These are phyloP conservation scores for Argyra leucocephala DNA, from an alignment of 2,888 invertebrate species.

Conservation along the genomic window DNA sequence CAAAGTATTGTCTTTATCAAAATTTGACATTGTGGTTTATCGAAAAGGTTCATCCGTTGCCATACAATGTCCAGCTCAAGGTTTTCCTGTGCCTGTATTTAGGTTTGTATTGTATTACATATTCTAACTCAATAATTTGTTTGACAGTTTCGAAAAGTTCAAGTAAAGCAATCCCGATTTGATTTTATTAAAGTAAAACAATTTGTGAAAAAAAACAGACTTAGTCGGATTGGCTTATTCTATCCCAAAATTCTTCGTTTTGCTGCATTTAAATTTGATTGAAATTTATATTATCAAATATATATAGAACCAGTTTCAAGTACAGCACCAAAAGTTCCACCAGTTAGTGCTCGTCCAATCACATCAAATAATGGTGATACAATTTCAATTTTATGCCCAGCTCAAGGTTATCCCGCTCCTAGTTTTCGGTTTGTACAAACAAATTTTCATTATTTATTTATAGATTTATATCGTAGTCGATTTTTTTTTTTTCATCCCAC, in stretches of 20 bases:
- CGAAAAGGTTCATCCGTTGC: slow-evolving; percentile 29
- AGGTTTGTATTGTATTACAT: slow-evolving; percentile 40
- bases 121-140: too few species aligned
- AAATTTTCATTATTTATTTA: background rate
- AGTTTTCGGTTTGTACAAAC: slow-evolving; percentile 53
- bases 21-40: slow-evolving; percentile 38
- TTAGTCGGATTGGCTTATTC: background rate
- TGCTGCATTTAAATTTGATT: background rate
- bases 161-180: background rate
- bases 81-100: slow-evolving; percentile 47
- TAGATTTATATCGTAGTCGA: too few species aligned
- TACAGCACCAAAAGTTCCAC: slow-evolving; percentile 48
- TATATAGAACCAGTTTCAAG: slow-evolving; percentile 49
- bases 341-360: slow-evolving; percentile 43
- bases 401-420: slow-evolving; percentile 67
- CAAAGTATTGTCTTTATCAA: slow-evolving; percentile 50
- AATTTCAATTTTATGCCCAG: slow-evolving; percentile 61
- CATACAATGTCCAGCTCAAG: slow-evolving; percentile 48
- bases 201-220: background rate
- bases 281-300: background rate
- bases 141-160: background rate
- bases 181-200: slow-evolving; percentile 17
- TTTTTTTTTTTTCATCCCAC: background rate
- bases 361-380: slow-evolving; percentile 43
- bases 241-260: background rate